phyloP scores from a whole-genome alignment of 2,113 vertebrate species.

The Carollia perspicillata region DNA sequence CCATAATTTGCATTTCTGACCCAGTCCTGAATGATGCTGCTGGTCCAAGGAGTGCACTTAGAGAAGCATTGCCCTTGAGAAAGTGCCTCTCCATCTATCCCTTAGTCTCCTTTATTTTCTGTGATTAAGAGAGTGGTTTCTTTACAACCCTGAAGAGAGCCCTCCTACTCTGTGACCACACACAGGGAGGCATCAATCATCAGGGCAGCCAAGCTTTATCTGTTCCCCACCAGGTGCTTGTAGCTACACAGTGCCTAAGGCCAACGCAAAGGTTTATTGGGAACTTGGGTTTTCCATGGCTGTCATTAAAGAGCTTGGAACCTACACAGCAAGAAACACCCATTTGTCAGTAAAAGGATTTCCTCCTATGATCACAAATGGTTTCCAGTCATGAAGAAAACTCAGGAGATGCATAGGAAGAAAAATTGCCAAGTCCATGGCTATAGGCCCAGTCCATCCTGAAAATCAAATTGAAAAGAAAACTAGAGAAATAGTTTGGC shows the following conservation, averaged over 20 bases:
- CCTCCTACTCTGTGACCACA: background rate
- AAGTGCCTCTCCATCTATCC: background rate
- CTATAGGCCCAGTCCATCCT: background rate
- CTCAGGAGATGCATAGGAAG: background rate
- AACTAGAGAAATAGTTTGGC: constrained; percentile 12
- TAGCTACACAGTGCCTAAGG: background rate
- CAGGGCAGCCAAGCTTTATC: background rate
- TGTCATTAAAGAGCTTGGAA: background rate
- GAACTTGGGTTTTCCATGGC: background rate
- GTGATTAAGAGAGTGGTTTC: background rate
- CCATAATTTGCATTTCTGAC: background rate
- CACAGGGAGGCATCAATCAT: constrained; percentile 1
- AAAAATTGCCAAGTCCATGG: background rate
- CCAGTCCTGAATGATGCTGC: background rate
- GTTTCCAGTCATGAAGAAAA: background rate
- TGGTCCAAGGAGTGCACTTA: background rate
- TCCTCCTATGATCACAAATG: background rate
- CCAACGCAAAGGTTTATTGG: background rate
- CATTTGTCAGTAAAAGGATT: background rate
- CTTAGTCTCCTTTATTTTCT: background rate
- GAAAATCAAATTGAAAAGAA: constrained; percentile 39
- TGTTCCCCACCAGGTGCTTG: constrained; percentile 1
- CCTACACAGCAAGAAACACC: background rate
- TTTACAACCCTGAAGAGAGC: background rate
- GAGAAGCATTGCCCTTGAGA: background rate